Conservation (phyloP, 1,140 invertebrate species). For the Calosoma granatense region DNA sequence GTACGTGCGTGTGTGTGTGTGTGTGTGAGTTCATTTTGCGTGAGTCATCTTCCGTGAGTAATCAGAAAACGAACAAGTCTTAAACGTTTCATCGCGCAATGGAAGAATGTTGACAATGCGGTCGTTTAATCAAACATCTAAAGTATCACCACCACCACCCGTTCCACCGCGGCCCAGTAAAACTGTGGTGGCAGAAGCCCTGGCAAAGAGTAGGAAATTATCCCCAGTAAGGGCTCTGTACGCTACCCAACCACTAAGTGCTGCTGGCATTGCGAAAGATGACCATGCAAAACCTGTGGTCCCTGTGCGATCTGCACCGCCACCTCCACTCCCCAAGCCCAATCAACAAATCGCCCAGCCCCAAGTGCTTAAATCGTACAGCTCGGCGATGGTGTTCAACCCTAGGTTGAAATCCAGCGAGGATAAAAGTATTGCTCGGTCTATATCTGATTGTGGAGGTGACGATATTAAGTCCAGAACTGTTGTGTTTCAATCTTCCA, state of each 20-base stretch:
- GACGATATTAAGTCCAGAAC: slow-evolving; percentile 20
- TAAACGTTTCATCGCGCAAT: too few species aligned
- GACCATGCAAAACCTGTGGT: slow-evolving; percentile 40
- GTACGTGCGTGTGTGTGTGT: too few species aligned
- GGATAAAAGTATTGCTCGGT: neutral
- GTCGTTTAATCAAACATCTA: slow-evolving; percentile 21
- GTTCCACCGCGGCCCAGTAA: slow-evolving; percentile 61
- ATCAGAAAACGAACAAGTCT: too few species aligned
- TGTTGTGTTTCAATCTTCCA: slow-evolving; percentile 27
- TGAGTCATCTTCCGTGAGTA: too few species aligned
- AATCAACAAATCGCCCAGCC: slow-evolving; percentile 24
- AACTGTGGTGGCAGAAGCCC: slow-evolving; percentile 54
- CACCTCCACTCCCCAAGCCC: slow-evolving; percentile 38
- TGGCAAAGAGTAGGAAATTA: slow-evolving; percentile 46
- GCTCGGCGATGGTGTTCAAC: neutral
- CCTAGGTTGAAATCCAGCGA: neutral
- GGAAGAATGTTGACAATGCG: neutral
- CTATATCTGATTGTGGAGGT: neutral
- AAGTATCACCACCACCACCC: slow-evolving; percentile 46
- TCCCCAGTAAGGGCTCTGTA: slow-evolving; percentile 31
- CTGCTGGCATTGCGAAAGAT: slow-evolving; percentile 34
- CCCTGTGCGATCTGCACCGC: slow-evolving; percentile 39
- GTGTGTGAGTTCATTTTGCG: too few species aligned
- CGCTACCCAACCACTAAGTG: slow-evolving; percentile 36
- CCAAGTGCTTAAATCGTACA: neutral